Evolutionary conservation across 2,888 invertebrate species (phyloP).

Genomic region (Heliconius sara): DNA sequence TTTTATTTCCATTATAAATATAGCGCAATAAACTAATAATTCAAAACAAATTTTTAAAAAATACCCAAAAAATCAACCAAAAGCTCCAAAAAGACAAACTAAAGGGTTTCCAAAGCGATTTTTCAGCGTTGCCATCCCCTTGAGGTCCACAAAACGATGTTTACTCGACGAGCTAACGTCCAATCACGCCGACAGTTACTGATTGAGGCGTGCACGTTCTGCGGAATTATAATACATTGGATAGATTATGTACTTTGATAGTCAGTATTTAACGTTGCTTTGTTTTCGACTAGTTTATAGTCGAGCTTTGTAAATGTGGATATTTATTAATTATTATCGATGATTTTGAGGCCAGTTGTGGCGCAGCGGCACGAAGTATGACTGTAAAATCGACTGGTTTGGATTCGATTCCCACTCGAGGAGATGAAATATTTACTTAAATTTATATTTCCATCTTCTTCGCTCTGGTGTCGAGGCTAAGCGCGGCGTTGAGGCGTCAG

Average conservation of each 20-base stretch:
- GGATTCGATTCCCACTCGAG: too few species aligned
- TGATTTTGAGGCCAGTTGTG: too few species aligned
- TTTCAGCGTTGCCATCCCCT: slow-evolving; percentile 41
- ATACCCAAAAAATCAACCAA: background rate
- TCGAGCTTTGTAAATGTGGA: background rate
- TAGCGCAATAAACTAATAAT: background rate
- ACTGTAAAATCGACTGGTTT: too few species aligned
- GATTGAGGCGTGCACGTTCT: slow-evolving; percentile 55
- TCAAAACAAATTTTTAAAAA: background rate
- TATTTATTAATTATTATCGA: background rate
- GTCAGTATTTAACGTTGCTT: background rate
- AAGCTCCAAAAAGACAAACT: slow-evolving; percentile 23
- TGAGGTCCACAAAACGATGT: slow-evolving; percentile 50
- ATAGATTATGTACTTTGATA: slow-evolving; percentile 20
- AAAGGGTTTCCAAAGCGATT: slow-evolving; percentile 30
- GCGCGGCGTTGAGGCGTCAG: too few species aligned
- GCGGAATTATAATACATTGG: slow-evolving; percentile 40
- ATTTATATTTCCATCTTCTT: too few species aligned
- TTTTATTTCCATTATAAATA: too few species aligned
- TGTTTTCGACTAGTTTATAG: background rate
- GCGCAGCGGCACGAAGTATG: too few species aligned
- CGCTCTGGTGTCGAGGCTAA: too few species aligned
- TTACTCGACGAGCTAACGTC: slow-evolving; percentile 52
- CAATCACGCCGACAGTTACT: slow-evolving; percentile 57
- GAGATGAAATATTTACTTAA: too few species aligned